phyloP scores from a whole-genome alignment of 2,113 vertebrate species.

The Mustelus asterias region DNA sequence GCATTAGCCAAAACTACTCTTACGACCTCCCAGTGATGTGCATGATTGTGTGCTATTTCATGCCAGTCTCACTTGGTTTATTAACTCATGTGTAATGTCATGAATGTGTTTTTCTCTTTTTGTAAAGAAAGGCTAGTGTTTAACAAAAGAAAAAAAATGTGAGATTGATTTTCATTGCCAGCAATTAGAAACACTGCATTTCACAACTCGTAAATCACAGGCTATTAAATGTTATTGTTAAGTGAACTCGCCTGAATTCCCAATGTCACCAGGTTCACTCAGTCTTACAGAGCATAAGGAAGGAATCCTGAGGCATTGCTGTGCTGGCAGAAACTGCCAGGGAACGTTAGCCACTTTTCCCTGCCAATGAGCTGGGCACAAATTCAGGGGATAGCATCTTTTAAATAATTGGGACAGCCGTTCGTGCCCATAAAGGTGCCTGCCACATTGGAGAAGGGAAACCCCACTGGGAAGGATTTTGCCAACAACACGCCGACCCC shows the following conservation, averaged over 20 bases:
- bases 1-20: neutral
- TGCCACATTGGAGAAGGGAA: neutral
- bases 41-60: neutral
- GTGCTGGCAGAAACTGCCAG: neutral
- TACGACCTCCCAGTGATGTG: neutral
- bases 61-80: neutral
- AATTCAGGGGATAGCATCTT: neutral
- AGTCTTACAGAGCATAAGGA: neutral
- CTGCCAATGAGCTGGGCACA: neutral
- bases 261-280: neutral
- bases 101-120: neutral
- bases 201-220: constrained; percentile 17
- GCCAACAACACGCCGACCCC: too few species aligned
- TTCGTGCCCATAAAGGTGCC: neutral
- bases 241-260: neutral
- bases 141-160: neutral
- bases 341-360: neutral
- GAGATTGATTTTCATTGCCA: constrained; percentile 1
- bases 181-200: neutral
- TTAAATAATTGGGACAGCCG: neutral
- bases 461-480: neutral
- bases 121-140: neutral
- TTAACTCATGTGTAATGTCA: neutral
- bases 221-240: neutral
- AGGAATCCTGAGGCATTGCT: neutral